Base-by-base conservation (phyloP, 1,140 invertebrate species). In the Sarcophaga bullata region DNA sequence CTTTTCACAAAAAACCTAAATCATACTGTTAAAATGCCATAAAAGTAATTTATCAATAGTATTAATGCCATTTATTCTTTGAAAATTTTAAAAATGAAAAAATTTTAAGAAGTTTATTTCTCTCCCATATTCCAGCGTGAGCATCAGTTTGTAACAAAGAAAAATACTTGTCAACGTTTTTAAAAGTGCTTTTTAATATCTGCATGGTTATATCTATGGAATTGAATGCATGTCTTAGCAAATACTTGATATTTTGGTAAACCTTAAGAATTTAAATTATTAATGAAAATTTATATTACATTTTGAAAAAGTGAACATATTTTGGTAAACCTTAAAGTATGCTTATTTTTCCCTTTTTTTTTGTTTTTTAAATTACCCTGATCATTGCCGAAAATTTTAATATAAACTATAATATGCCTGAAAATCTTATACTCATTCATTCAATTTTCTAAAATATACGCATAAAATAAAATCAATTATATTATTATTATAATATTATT, bases 21-120 rank as follows among this genome's bases (percentile, higher is more conserved):
- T 58, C 54, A 58, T 58, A 58, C 25, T 37, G 25, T 37, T 37
- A 37, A 37, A 37, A 13, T 58, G 10, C 15, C 15, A 58, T 58
- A 58, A n/a, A 58, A 58, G 54, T 13, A 11, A 58, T 58, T 58
- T 58, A 58, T 58, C 54, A 58, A 58, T 58, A n/a, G 54, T 6
- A n/a, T 58, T 58, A 58, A 58, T 58, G 54, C 54, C 15, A 58
- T 58, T 58, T 58, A 58, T 58, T 58, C 54, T n/a, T 58, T n/a
- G 15, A 4, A 58, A 58, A 58, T 11, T 58, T 58, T 58, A 58
- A 58, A 58, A n/a, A 58, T 13, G 13, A n/a, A n/a, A 13, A 58
- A 58, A 4, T 37, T 37, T 37, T 37, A 37, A 37, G 25, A n/a
- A n/a, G 1, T 37, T 37, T 37, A 37, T 37, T 37, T 37, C 15